Base-by-base conservation (phyloP, 2,797 vertebrate species). In the Gymnoscopelus braueri region DNA sequence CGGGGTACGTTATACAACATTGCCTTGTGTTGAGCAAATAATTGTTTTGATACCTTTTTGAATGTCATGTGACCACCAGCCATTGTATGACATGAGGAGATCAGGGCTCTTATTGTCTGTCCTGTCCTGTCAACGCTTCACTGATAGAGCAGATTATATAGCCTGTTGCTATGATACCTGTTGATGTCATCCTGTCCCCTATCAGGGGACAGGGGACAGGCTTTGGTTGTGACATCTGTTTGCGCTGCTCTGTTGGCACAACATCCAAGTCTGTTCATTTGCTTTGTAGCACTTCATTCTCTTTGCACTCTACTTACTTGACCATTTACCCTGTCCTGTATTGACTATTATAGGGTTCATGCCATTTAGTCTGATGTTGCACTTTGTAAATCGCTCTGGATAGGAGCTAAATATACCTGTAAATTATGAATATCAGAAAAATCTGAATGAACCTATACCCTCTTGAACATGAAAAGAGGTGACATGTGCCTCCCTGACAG, bases 111-210 rank as follows among this genome's bases (percentile, higher is more conserved):
- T 29, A 15, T 73, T 67, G 81, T 84, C 60, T 75, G 64, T 32
- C 50, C 60, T 75, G 64, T 32, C 50, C 70, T 67, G 35, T 47
- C 59, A 62, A 47, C 52, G 32, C 63, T 78, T 67, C 53, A 70
- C 74, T 63, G 84, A 84, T 77, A 7, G 60, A 83, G 72, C 77
- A 86, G 87, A 90, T 91, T 87, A 19, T 87, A 19, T 19, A 91
- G 72, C 77, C 69, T 11, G 92, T 94, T 94, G 93, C 94, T 90
- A 94, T 84, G 93, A 87, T 81, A 93, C 92, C 84, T 71, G 87
- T 83, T 93, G 89, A 93, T 87, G 91, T 93, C 89, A 94, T 44
- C 1, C 12, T 53, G 73, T 67, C 75, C 65, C 52, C 81, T 77
- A 84, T 80, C 75, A 69, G 86, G 63, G 63, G 44, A 19, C 50